phyloP scores from a whole-genome alignment of 1,140 invertebrate genomes.

The Pachypeltis micranthus region DNA sequence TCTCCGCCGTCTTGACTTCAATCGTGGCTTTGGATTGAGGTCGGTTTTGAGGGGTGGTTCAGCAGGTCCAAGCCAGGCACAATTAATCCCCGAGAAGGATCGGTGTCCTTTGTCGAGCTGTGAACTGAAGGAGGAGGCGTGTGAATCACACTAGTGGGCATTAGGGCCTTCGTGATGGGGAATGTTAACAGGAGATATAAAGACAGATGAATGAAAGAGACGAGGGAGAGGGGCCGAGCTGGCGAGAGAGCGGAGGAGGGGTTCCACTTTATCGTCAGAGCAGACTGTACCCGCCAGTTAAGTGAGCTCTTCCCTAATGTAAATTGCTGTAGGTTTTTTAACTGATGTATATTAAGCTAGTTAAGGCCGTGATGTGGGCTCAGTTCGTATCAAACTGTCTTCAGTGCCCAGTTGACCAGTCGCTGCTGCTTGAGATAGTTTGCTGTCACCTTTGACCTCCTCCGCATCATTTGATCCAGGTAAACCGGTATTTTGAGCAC shows the following conservation, averaged over 20 bases:
- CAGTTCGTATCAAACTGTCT: constrained; percentile 5
- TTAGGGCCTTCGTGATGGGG: not conserved
- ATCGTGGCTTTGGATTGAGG: too few relatives aligned
- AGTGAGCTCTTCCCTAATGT: constrained; percentile 21
- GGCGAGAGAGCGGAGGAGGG: not conserved
- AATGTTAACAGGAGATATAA: constrained; percentile 10
- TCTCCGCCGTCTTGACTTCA: too few relatives aligned
- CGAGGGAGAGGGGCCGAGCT: not conserved
- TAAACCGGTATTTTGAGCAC: too few relatives aligned
- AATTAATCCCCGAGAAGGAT: too few relatives aligned
- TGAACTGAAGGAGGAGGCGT: not conserved
- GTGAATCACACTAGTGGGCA: constrained; percentile 3
- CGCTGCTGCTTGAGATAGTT: too few relatives aligned
- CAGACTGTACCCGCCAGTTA: constrained; percentile 17
- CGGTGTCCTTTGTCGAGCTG: too few relatives aligned
- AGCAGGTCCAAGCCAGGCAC: too few relatives aligned
- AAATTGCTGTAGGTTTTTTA: constrained; percentile 23
- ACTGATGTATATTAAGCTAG: constrained; percentile 23
- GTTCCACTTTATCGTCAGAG: constrained; percentile 2
- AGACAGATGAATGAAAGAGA: constrained; percentile 6
- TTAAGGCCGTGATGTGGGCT: constrained; percentile 17
- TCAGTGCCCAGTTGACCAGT: not conserved
- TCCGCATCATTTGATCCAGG: too few relatives aligned
- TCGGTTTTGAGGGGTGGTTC: too few relatives aligned
- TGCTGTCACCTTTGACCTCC: too few relatives aligned